A percentile compares a stretch with the other conserved stretches of the same genome.
These are phyloP conservation scores for Nixonia krombeini DNA, from an alignment of 1,140 invertebrate genomes.

Conservation along the genomic window DNA sequence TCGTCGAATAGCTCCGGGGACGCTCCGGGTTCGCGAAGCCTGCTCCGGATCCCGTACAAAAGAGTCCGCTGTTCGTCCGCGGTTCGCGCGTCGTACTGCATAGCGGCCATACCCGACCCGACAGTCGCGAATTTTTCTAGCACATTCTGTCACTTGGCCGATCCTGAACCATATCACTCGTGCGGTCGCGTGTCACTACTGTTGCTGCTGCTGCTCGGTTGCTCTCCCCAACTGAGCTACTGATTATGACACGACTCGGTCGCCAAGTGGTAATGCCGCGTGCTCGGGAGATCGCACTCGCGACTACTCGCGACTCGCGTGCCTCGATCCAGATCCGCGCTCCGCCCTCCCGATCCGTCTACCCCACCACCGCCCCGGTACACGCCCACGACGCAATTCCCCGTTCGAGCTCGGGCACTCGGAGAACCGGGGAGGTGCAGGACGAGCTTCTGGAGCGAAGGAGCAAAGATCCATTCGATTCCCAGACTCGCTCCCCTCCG, in stretches of 20 bases:
- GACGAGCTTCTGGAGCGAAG: constrained; percentile 16
- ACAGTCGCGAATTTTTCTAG: constrained; percentile 7
- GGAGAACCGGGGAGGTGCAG: constrained; percentile 17
- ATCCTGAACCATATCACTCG: constrained; percentile 7
- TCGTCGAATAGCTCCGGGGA: constrained; percentile 52
- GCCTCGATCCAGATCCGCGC: constrained; percentile 40
- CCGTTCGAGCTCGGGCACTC: constrained; percentile 8
- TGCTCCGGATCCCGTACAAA: constrained; percentile 49
- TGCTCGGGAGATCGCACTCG: constrained; percentile 28
- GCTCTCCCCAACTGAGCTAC: too few species aligned
- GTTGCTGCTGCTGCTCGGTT: too few species aligned
- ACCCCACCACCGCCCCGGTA: constrained; percentile 30
- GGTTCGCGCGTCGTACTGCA: constrained; percentile 64
- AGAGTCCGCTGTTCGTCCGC: constrained; percentile 55
- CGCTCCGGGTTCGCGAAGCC: constrained; percentile 39
- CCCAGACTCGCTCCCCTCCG: too few species aligned
- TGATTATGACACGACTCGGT: too few species aligned
- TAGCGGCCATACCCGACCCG: constrained; percentile 51
- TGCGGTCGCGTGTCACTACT: too few species aligned
- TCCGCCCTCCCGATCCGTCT: constrained; percentile 41
- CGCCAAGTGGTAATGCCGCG: too few species aligned
- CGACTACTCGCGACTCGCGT: constrained; percentile 40
- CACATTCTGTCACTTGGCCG: constrained; percentile 15
- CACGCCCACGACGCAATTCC: constrained; percentile 22
- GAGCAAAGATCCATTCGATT: constrained; percentile 29